phyloP scores from a whole-genome alignment of 2,888 invertebrate species.

The Drosophila fulvimacula region DNA sequence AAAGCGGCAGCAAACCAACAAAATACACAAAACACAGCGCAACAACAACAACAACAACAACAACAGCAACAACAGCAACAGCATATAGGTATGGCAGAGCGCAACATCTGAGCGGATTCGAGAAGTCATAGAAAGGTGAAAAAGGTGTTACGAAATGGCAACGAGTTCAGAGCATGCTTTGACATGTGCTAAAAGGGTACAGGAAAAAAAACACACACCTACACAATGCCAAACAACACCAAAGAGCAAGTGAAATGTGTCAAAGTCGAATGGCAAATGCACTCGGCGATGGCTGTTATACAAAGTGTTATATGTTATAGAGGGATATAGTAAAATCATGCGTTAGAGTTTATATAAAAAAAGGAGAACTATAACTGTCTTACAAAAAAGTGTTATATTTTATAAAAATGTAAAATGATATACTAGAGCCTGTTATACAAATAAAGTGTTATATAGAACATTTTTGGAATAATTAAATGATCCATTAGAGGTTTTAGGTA shows the following conservation, averaged over 20 bases:
- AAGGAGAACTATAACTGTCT: too few species aligned
- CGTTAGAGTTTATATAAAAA: too few species aligned
- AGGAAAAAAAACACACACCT: background rate
- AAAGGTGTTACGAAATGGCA: constrained; percentile 74
- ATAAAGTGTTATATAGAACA: too few species aligned
- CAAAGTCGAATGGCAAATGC: constrained; percentile 8
- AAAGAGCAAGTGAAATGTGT: background rate
- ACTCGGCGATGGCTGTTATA: constrained; percentile 3
- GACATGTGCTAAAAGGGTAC: constrained; percentile 77
- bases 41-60: constrained; percentile 21
- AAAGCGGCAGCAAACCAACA: constrained; percentile 61
- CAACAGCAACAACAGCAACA: constrained; percentile 28
- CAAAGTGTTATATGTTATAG: background rate
- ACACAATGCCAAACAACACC: constrained; percentile 19
- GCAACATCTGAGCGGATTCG: constrained; percentile 28
- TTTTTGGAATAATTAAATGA: too few species aligned
- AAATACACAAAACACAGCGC: constrained; percentile 29
- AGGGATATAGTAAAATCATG: too few species aligned
- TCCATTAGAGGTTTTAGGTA: too few species aligned
- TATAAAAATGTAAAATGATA: too few species aligned
- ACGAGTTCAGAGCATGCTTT: constrained; percentile 72
- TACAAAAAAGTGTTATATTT: too few species aligned
- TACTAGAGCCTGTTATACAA: too few species aligned
- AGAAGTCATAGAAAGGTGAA: constrained; percentile 62
- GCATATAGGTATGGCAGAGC: constrained; percentile 12